Percentiles rank a stretch among this genome's conserved stretches.
Conservation (phyloP, 2,797 vertebrate genomes). For the Etheostoma nigrum region DNA sequence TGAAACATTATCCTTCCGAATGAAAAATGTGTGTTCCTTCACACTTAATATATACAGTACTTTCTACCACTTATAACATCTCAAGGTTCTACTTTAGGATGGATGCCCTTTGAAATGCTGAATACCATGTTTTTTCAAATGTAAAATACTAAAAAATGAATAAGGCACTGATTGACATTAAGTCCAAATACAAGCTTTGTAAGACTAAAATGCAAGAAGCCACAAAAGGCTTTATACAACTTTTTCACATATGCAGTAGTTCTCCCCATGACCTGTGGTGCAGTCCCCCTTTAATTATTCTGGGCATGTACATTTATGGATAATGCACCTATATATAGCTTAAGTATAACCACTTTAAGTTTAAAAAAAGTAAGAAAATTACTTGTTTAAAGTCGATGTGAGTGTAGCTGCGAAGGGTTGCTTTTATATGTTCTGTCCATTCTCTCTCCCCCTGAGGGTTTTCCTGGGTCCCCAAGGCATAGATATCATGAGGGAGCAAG, state of each 20-base stretch:
- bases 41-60: not conserved
- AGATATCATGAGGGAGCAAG: conserved; percentile 85
- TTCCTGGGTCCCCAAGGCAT: conserved; percentile 89
- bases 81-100: not conserved
- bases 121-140: not conserved
- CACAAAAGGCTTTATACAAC: not conserved
- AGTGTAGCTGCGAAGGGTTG: conserved; percentile 81
- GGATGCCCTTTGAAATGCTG: not conserved
- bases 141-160: not conserved
- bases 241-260: not conserved
- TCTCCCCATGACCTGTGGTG: not conserved
- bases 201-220: not conserved
- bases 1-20: not conserved
- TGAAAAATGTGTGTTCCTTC: not conserved
- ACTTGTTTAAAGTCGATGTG: conserved; percentile 88
- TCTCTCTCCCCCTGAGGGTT: conserved; percentile 88
- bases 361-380: not conserved
- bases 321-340: not conserved
- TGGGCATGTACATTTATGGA: not conserved
- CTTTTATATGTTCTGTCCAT: conserved; percentile 87
- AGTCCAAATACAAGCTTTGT: not conserved
- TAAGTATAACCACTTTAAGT: not conserved
- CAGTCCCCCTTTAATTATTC: not conserved
- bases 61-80: not conserved
- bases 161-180: not conserved